phyloP scores from a whole-genome alignment of 2,797 vertebrate genomes.

The Nasua narica region DNA sequence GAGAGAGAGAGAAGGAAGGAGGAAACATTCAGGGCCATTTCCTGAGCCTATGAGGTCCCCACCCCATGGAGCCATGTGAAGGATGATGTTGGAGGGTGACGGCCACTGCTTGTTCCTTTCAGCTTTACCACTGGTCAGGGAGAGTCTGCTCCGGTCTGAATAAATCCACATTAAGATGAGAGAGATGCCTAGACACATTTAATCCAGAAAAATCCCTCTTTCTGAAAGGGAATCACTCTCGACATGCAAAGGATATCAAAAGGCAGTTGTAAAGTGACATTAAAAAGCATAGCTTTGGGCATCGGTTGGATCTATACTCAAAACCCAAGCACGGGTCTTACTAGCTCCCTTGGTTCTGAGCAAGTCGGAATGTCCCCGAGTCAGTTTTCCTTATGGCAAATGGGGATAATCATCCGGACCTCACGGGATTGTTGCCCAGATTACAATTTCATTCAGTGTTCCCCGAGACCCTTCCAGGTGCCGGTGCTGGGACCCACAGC shows the following conservation, averaged over 20 bases:
- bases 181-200: constrained; percentile 37
- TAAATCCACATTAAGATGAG: constrained; percentile 46
- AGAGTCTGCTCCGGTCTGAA: constrained; percentile 7
- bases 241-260: neutral
- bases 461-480: neutral
- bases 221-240: constrained; percentile 8
- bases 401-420: no score
- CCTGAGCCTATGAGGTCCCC: neutral
- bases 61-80: neutral
- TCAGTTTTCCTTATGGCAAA: neutral
- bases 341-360: neutral
- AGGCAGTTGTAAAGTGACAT: neutral
- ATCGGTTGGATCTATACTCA: neutral
- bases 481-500: neutral
- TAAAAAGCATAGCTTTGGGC: neutral
- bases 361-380: neutral
- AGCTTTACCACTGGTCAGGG: neutral
- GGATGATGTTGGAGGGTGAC: neutral
- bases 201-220: constrained; percentile 48
- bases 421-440: fast-evolving
- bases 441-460: neutral
- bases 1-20: no score
- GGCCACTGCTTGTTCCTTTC: neutral
- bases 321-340: neutral
- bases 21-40: neutral